Evolutionary conservation across 2,888 invertebrate genomes (phyloP), one percentile per base, ranked within the genome.

Genomic region (Adelphocoris suturalis): DNA sequence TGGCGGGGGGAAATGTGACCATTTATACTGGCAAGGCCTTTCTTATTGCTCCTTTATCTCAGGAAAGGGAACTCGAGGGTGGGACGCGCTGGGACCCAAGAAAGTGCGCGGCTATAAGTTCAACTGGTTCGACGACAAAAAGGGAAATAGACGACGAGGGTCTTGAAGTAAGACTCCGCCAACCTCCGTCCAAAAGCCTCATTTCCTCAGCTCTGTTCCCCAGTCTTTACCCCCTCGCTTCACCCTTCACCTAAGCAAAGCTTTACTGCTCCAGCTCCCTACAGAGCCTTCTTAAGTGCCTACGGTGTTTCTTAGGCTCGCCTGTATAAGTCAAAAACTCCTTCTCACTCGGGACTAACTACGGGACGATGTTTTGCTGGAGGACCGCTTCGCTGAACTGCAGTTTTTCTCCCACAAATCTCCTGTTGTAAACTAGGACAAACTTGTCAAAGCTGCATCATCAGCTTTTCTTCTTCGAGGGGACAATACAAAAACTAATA

Each of bases 31-130:
- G 23, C 23, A 12, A 23, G 68, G 68, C 57, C n/a, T 68, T 68
- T 68, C 68, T 68, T 68, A 68, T 27, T 23, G 68, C 68, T 68
- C 68, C 68, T 68, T 68, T 68, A 68, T 68, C 68, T 68, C 68
- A 5, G 23, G 57, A 57, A 23, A 13, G 68, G 27, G 27, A 27
- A 68, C 68, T 68, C 13, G 27, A 57, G 52, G 37, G 37, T 37
- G 19, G n/a, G 68, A 11, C 23, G 68, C 68, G 3, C 11, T 23
- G 68, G 23, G 68, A 27, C 23, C 12, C 68, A 19, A 68, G 68
- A 68, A 68, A 68, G 68, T 68, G 68, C 68, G 68, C 68, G n/a
- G 68, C 12, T 68, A 23, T 68, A 68, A 68, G 68, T 68, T 68
- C 23, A 27, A 68, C 68, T 27, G 68, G 23, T 68, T 68, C 68